A percentile compares a stretch with the other conserved stretches of the same genome.
phyloP scores from a whole-genome alignment of 2,113 vertebrate species.

The Hipposideros armiger region DNA sequence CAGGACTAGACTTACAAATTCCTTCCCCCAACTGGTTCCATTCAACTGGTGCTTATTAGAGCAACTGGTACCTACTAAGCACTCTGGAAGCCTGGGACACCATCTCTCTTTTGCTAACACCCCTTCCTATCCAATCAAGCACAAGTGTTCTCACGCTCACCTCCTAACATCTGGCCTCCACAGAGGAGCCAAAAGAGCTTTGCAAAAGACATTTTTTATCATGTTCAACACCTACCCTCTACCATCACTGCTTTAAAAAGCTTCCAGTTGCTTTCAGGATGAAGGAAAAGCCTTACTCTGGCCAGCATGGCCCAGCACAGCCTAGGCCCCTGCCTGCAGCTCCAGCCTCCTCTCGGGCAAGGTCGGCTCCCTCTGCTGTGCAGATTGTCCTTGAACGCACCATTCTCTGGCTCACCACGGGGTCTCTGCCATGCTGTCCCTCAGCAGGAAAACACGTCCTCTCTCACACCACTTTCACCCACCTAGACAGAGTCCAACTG shows the following conservation, averaged over 20 bases:
- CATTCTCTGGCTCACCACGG: neutral
- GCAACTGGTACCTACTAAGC: neutral
- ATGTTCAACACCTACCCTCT: neutral
- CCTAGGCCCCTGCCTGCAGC: neutral
- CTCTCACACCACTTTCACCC: neutral
- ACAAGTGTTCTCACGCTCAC: neutral
- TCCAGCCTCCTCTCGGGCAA: neutral
- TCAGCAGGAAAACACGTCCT: neutral
- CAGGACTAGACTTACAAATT: neutral
- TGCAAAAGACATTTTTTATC: neutral
- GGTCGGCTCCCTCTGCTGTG: neutral
- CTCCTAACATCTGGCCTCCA: neutral
- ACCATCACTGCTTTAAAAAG: neutral
- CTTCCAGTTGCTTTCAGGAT: neutral
- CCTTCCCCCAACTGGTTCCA: neutral
- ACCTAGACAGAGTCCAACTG: neutral
- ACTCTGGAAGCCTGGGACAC: neutral
- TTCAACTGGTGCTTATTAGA: neutral
- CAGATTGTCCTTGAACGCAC: neutral
- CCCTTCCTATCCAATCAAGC: neutral
- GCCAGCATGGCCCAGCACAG: neutral
- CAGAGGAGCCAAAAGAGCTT: neutral
- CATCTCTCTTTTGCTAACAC: neutral
- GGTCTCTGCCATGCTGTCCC: neutral
- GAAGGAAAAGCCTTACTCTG: neutral